Evolutionary conservation across 2,113 vertebrate species (phyloP).

Genomic region (Elgaria multicarinata): DNA sequence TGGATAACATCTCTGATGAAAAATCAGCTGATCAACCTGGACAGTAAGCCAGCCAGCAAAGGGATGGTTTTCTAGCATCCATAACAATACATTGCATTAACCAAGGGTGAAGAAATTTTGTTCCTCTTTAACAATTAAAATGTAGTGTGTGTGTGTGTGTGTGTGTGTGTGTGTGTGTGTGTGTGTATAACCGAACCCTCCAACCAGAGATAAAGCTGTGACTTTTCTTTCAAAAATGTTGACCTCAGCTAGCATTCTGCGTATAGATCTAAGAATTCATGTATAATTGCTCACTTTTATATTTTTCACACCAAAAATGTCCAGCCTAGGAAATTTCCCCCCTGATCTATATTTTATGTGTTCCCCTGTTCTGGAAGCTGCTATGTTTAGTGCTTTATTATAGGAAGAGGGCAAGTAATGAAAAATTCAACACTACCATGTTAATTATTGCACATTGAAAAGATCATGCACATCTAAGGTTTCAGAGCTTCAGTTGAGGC

Average conservation of each 20-base stretch:
- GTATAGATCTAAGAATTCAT: constrained; percentile 35
- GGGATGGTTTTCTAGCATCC: neutral
- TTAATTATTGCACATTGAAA: neutral
- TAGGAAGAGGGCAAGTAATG: neutral
- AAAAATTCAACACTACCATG: neutral
- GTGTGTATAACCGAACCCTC: neutral
- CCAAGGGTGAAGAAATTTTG: neutral
- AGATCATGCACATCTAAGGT: neutral
- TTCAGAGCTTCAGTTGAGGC: neutral
- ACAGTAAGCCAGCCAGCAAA: neutral
- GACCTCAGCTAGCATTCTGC: neutral
- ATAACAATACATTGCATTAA: neutral
- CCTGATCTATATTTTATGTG: neutral
- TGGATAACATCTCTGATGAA: neutral
- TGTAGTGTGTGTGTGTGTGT: neutral
- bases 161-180: too few species aligned
- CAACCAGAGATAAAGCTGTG: neutral
- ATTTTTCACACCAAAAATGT: constrained; percentile 24
- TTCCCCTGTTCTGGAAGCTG: constrained; percentile 32
- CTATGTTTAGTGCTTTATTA: constrained; percentile 26
- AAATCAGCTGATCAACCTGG: neutral
- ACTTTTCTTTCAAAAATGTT: neutral
- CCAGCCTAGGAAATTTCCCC: neutral
- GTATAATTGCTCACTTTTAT: constrained; percentile 35
- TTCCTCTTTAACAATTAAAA: neutral